These are phyloP conservation scores for Nipponia nippon DNA, from an alignment of 2,113 vertebrate genomes.

Conservation along the genomic window DNA sequence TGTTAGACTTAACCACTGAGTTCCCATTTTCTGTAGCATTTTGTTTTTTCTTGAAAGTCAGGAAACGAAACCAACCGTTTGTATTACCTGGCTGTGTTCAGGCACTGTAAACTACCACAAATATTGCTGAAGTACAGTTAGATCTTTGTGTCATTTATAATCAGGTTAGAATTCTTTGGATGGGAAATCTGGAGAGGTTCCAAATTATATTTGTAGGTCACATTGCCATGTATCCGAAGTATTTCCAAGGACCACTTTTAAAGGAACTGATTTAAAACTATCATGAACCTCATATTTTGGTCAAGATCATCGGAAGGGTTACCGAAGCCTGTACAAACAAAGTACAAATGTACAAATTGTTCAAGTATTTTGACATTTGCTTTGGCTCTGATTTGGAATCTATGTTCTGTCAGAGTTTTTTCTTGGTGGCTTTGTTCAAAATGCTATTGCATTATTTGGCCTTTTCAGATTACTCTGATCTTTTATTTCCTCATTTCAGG, in stretches of 20 bases:
- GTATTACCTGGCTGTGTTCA: background rate
- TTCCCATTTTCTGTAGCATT: background rate
- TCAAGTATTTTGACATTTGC: background rate
- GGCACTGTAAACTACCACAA: background rate
- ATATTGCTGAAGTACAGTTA: background rate
- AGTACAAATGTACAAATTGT: background rate
- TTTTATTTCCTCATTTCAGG: background rate
- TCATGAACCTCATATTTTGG: background rate
- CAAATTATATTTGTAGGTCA: background rate
- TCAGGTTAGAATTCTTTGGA: background rate
- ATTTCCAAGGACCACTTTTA: background rate
- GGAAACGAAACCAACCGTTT: background rate
- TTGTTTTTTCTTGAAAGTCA: background rate
- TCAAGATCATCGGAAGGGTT: background rate
- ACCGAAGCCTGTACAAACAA: background rate
- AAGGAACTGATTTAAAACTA: background rate
- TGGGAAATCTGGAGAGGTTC: background rate
- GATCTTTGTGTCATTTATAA: background rate
- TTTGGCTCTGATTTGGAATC: background rate
- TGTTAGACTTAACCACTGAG: background rate
- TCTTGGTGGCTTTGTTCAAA: background rate
- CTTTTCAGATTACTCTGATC: background rate
- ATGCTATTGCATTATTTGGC: background rate
- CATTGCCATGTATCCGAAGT: background rate
- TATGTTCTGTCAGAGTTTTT: background rate